phyloP scores from a whole-genome alignment of 2,113 vertebrate genomes.

The Indri indri region DNA sequence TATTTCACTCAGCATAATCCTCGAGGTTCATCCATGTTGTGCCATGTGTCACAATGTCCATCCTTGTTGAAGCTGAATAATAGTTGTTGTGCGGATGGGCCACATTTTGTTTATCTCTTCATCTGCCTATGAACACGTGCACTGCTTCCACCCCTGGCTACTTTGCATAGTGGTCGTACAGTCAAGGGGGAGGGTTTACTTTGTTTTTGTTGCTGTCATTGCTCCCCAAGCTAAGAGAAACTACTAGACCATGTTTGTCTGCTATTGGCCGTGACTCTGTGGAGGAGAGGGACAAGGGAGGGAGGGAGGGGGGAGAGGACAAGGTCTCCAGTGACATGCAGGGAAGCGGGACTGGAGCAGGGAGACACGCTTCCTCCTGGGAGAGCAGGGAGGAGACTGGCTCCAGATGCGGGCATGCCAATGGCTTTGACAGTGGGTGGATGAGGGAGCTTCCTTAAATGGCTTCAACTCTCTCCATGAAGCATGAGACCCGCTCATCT shows the following conservation, averaged over 20 bases:
- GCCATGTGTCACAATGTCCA: not conserved
- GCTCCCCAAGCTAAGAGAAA: not conserved
- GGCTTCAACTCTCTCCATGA: not conserved
- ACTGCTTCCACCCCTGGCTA: not conserved
- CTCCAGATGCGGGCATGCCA: not conserved
- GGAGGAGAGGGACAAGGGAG: not conserved
- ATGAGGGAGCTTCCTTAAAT: not conserved
- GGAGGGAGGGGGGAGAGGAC: not conserved
- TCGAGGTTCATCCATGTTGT: not conserved
- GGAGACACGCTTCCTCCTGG: not conserved
- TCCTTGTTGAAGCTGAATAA: not conserved
- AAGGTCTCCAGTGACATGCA: accelerated
- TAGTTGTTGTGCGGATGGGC: not conserved
- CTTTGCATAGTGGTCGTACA: not conserved
- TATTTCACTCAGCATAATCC: not conserved
- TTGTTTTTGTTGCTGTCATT: not conserved
- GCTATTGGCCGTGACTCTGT: not conserved
- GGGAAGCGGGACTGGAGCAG: not conserved
- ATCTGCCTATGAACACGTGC: not conserved
- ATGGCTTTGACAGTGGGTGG: not conserved
- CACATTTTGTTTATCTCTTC: not conserved
- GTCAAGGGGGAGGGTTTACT: not conserved
- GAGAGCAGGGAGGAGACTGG: not conserved
- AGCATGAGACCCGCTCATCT: not conserved
- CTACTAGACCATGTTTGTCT: not conserved